These are phyloP conservation scores for Phasianus colchicus DNA, from an alignment of 2,113 vertebrate genomes.

Conservation along the genomic window DNA sequence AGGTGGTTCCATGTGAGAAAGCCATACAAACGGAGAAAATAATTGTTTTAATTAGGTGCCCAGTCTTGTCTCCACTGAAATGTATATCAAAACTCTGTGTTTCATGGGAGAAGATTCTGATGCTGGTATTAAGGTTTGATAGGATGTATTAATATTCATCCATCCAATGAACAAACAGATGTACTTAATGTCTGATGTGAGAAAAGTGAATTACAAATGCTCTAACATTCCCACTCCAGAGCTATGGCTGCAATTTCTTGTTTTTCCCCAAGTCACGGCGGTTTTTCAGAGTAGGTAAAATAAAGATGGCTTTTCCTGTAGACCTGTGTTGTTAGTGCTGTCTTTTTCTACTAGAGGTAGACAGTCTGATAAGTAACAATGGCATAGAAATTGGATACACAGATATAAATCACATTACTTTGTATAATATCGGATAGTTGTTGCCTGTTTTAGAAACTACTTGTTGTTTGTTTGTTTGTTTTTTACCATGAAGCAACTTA, in stretches of 20 bases:
- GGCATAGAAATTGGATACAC: accelerated
- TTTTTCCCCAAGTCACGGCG: neutral
- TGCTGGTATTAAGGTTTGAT: neutral
- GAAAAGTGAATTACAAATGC: neutral
- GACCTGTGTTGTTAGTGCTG: neutral
- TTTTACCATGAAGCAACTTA: neutral
- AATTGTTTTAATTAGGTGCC: neutral
- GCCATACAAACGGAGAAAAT: neutral
- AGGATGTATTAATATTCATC: accelerated
- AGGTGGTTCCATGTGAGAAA: neutral
- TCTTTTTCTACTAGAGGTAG: neutral
- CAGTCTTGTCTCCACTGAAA: neutral
- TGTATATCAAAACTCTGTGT: neutral
- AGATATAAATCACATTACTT: neutral
- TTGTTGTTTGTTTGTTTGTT: neutral
- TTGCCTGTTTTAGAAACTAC: neutral
- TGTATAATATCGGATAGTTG: neutral
- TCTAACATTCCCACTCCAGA: neutral
- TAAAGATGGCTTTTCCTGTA: neutral
- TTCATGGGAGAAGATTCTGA: neutral
- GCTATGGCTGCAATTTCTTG: accelerated
- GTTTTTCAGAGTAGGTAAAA: neutral
- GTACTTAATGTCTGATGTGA: neutral
- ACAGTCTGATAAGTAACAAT: neutral
- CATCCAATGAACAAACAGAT: neutral